Conservation (phyloP, 2,888 invertebrate genomes). For the Eubasilissa splendida region DNA sequence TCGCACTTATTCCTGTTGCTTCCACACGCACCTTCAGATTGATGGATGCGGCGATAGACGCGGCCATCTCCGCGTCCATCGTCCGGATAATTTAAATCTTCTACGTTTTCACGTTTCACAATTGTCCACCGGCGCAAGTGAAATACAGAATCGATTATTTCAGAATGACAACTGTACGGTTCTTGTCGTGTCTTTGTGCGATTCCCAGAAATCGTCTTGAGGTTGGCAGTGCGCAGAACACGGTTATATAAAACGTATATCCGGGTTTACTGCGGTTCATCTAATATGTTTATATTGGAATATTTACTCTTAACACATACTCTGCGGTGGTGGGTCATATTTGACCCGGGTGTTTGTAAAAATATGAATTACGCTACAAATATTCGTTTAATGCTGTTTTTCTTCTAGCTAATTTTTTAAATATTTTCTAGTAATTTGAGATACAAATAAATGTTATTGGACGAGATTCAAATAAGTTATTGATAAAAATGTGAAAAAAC, state of each 20-base stretch:
- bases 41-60: conserved; percentile 47
- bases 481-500: too few species aligned
- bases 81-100: conserved; percentile 47
- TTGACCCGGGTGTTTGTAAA: too few species aligned
- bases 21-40: conserved; percentile 29
- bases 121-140: conserved; percentile 42
- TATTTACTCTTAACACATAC: too few species aligned
- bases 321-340: too few species aligned
- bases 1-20: conserved; percentile 11
- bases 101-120: conserved; percentile 44
- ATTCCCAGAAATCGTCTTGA: conserved; percentile 13
- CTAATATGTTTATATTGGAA: not conserved
- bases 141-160: conserved; percentile 48
- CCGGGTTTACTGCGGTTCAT: conserved; percentile 28
- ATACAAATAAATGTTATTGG: too few species aligned
- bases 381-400: too few species aligned
- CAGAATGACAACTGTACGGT: conserved; percentile 36
- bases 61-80: not conserved
- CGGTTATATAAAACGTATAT: not conserved
- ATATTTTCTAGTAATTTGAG: too few species aligned
- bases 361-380: too few species aligned
- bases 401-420: too few species aligned
- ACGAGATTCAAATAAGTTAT: too few species aligned
- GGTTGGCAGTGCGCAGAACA: not conserved
- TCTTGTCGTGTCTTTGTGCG: conserved; percentile 15